phyloP scores from a whole-genome alignment of 2,797 vertebrate genomes.

The Salarias fasciatus region DNA sequence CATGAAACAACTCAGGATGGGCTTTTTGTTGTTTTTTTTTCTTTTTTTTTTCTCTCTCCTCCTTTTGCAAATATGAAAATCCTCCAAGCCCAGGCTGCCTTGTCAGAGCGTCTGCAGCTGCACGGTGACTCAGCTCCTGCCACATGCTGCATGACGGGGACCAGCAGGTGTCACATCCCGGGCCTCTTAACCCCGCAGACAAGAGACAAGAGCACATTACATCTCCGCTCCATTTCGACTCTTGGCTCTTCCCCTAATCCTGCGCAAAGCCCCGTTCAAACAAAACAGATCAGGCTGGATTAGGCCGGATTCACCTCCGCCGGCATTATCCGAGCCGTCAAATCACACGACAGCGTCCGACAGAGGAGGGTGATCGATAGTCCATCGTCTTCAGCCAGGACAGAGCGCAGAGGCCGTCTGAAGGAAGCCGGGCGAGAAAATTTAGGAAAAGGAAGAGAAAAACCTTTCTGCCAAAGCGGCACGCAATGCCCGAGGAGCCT shows the following conservation, averaged over 20 bases:
- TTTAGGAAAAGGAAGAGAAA: constrained; percentile 32
- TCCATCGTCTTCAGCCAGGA: constrained; percentile 6
- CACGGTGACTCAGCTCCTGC: constrained; percentile 12
- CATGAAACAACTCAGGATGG: constrained; percentile 28
- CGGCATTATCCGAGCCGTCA: constrained; percentile 29
- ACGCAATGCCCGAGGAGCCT: constrained; percentile 33
- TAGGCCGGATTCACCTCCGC: constrained; percentile 56
- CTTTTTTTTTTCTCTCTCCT: constrained; percentile 8
- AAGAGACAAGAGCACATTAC: constrained; percentile 19
- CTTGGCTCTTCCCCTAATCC: constrained; percentile 60
- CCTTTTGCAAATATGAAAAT: constrained; percentile 38
- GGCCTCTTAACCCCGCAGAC: constrained; percentile 22
- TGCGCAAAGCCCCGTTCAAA: constrained; percentile 49
- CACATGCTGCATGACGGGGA: constrained; percentile 13
- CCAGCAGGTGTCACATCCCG: constrained; percentile 25
- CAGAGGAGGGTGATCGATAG: constrained; percentile 37
- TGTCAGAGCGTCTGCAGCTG: constrained; percentile 24
- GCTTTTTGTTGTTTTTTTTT: no score
- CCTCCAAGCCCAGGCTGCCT: constrained; percentile 21
- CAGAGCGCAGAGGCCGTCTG: no score
- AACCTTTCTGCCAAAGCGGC: constrained; percentile 30
- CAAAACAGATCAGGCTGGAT: constrained; percentile 66
- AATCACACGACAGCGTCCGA: constrained; percentile 7
- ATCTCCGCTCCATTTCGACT: constrained; percentile 42
- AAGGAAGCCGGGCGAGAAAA: not conserved